These are phyloP conservation scores for Perizoma flavofasciatum DNA, from an alignment of 2,888 invertebrate species.

Conservation along the genomic window DNA sequence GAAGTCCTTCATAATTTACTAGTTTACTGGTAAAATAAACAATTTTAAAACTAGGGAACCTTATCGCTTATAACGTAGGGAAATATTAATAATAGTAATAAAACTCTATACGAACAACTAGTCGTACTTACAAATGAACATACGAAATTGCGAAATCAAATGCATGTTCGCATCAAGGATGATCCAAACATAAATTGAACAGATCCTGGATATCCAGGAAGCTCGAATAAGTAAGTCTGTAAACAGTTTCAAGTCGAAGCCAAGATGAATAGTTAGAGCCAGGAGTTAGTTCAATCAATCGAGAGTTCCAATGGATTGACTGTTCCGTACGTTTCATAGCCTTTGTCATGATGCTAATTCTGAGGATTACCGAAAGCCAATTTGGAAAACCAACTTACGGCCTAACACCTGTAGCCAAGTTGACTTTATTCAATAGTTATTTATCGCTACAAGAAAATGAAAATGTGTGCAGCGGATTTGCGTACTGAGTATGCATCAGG, in stretches of 20 bases:
- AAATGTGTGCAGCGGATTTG: too few relatives aligned
- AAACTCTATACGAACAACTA: too few relatives aligned
- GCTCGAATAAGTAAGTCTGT: slow-evolving; percentile 45
- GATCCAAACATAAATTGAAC: slow-evolving; percentile 39
- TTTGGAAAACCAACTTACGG: neutral
- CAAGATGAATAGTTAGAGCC: slow-evolving; percentile 49
- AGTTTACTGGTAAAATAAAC: too few relatives aligned
- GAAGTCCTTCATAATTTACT: too few relatives aligned
- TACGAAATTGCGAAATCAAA: slow-evolving; percentile 13
- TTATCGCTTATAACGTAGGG: too few relatives aligned
- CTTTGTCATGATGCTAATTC: slow-evolving; percentile 25
- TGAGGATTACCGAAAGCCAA: neutral
- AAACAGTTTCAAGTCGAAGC: slow-evolving; percentile 50
- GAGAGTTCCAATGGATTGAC: slow-evolving; percentile 18
- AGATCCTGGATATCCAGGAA: slow-evolving; percentile 39
- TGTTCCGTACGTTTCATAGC: slow-evolving; percentile 13
- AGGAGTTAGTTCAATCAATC: slow-evolving; percentile 30
- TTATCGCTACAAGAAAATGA: too few relatives aligned
- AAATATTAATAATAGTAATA: too few relatives aligned
- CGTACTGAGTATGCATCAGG: too few relatives aligned
- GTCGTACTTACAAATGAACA: too few relatives aligned
- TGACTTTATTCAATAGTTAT: too few relatives aligned
- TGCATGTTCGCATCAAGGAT: slow-evolving; percentile 24
- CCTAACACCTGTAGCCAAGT: neutral
- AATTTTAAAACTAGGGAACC: too few relatives aligned